phyloP scores from a whole-genome alignment of 2,888 invertebrate genomes.

The Tineola bisselliella region DNA sequence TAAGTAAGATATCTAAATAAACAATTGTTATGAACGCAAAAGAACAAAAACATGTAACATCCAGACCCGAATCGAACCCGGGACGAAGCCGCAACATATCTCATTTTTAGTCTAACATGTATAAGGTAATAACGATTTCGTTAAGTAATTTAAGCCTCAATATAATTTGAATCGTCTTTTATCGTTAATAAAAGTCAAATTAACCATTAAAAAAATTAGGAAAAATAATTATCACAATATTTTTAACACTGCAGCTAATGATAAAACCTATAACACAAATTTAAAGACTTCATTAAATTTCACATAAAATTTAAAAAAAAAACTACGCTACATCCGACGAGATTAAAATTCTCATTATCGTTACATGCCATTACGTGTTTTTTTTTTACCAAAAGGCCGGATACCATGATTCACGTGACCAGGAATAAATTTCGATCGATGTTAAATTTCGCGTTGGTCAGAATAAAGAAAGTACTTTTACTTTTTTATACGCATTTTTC shows the following conservation, averaged over 20 bases:
- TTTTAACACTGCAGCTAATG: not conserved
- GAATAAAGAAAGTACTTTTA: constrained; percentile 63
- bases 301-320: not conserved
- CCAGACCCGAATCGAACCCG: too few relatives aligned
- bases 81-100: too few relatives aligned
- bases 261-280: not conserved
- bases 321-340: not conserved
- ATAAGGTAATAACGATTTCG: too few relatives aligned
- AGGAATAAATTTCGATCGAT: not conserved
- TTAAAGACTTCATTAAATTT: not conserved
- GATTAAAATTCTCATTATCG: constrained; percentile 3
- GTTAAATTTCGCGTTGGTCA: constrained; percentile 40
- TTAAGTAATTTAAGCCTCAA: too few relatives aligned
- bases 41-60: too few relatives aligned
- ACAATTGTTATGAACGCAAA: too few relatives aligned
- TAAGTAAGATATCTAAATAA: too few relatives aligned
- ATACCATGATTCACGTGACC: constrained; percentile 1
- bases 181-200: too few relatives aligned
- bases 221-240: too few relatives aligned
- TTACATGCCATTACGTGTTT: constrained; percentile 1
- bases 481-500: constrained; percentile 54
- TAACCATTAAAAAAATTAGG: too few relatives aligned
- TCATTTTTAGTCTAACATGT: too few relatives aligned
- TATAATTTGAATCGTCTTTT: too few relatives aligned
- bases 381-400: constrained; percentile 1